phyloP scores from a whole-genome alignment of 2,113 vertebrate genomes.

The Pelecanus crispus region DNA sequence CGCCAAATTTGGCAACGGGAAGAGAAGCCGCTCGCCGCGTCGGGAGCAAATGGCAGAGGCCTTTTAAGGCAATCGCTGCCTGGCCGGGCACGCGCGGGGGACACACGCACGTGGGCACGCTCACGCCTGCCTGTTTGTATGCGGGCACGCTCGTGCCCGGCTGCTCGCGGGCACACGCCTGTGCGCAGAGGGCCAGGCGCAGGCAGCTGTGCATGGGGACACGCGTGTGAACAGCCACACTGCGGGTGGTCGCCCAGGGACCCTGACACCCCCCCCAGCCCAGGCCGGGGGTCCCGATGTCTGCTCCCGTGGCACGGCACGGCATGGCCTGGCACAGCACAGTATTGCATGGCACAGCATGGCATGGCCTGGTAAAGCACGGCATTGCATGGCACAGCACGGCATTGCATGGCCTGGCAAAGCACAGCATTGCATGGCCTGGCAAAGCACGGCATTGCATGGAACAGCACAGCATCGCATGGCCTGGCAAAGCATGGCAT shows the following conservation, averaged over 20 bases:
- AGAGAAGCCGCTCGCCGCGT: background rate
- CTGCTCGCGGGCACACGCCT: background rate
- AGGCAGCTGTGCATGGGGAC: background rate
- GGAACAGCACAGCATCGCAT: rapidly evolving
- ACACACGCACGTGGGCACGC: background rate
- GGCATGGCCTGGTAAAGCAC: rapidly evolving
- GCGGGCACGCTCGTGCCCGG: background rate
- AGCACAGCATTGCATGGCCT: background rate
- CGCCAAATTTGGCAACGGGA: constrained; percentile 45
- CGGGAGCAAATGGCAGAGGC: background rate
- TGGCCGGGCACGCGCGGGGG: background rate
- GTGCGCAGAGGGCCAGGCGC: background rate
- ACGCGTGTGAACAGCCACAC: rapidly evolving
- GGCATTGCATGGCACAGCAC: background rate
- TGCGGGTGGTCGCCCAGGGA: background rate
- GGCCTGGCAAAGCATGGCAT: no score
- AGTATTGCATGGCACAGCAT: no score
- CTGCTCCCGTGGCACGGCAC: background rate
- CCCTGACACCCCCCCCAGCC: background rate
- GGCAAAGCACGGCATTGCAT: no score
- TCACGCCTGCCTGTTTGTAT: background rate
- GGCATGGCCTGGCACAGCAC: no score
- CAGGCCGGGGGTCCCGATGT: no score
- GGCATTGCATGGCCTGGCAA: no score
- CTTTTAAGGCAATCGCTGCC: constrained; percentile 31